A percentile compares a stretch with the other conserved stretches of the same genome.
These are phyloP conservation scores for Netelia fuscicornis DNA, from an alignment of 2,888 invertebrate species.

Conservation along the genomic window DNA sequence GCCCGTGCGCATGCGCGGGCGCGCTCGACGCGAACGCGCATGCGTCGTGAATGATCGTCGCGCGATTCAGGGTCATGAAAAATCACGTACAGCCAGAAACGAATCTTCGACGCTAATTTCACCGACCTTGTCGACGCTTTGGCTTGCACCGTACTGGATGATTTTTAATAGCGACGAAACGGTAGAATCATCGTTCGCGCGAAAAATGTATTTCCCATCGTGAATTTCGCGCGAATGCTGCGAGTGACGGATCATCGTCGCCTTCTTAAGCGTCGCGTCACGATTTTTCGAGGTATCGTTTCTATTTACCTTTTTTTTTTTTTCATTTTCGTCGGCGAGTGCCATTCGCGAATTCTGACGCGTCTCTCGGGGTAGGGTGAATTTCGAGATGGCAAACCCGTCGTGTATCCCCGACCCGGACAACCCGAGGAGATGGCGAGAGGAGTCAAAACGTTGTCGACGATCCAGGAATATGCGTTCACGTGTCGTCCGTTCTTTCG, in stretches of 20 bases:
- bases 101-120: conserved; percentile 17
- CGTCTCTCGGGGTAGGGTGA: not conserved
- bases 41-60: not conserved
- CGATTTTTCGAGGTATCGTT: conserved; percentile 28
- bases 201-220: conserved; percentile 17
- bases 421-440: conserved; percentile 27
- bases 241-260: not conserved
- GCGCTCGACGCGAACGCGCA: not conserved
- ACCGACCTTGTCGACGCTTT: conserved; percentile 7
- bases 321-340: not conserved
- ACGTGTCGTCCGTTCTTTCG: not conserved
- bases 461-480: conserved; percentile 15
- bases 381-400: conserved; percentile 11
- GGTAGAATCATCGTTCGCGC: not conserved
- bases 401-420: conserved; percentile 20
- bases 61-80: conserved; percentile 2
- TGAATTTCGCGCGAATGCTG: conserved; percentile 26
- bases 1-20: no score
- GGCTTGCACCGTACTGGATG: conserved; percentile 21
- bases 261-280: conserved; percentile 20
- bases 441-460: conserved; percentile 32
- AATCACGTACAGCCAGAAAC: not conserved
- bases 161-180: conserved; percentile 22
- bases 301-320: conserved; percentile 18
- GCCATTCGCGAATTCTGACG: not conserved